These are phyloP conservation scores for Ophraella communa DNA, from an alignment of 2,888 invertebrate genomes.

Conservation along the genomic window DNA sequence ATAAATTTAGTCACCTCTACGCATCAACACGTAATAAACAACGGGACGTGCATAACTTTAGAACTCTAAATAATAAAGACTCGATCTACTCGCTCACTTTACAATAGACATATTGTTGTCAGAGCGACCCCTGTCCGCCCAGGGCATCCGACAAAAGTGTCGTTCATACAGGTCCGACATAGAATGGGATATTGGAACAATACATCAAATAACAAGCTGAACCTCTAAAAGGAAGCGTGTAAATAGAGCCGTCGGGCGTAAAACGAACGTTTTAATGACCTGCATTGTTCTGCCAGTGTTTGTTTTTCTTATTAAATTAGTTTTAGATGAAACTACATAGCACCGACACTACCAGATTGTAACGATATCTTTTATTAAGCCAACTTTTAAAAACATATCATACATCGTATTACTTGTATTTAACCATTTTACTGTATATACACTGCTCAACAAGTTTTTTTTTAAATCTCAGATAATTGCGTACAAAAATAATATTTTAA, in stretches of 20 bases:
- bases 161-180: constrained; percentile 14
- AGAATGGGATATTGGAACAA: constrained; percentile 17
- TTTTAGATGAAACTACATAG: background rate
- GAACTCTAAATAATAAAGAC: background rate
- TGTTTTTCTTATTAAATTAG: constrained; percentile 20
- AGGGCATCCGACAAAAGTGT: constrained; percentile 14
- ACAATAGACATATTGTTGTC: constrained; percentile 1
- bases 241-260: constrained; percentile 11
- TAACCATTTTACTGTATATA: too few species aligned
- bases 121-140: background rate
- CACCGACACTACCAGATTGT: too few species aligned
- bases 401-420: too few species aligned
- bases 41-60: background rate
- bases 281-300: constrained; percentile 14
- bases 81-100: too few species aligned
- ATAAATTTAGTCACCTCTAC: background rate
- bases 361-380: too few species aligned
- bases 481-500: too few species aligned
- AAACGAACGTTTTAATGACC: constrained; percentile 20
- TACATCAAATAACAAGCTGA: constrained; percentile 27
- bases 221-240: constrained; percentile 20
- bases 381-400: too few species aligned
- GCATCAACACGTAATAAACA: background rate
- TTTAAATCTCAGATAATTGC: too few species aligned
- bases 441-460: too few species aligned